These are phyloP conservation scores for Pseudococcus viburni DNA, from an alignment of 2,888 invertebrate genomes.

Conservation along the genomic window DNA sequence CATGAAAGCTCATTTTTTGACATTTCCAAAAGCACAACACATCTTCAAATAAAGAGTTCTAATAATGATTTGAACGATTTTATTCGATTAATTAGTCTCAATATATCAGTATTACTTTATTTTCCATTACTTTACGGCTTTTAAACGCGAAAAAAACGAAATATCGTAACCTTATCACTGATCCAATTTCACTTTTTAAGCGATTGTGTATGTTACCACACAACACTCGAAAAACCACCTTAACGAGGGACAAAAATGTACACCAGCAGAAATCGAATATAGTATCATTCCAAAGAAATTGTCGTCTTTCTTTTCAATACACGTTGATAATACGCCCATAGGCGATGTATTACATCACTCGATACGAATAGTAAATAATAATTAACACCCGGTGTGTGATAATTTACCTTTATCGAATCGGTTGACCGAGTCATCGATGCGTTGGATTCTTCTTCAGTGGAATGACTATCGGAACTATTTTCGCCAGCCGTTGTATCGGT, in stretches of 20 bases:
- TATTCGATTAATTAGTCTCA: too few species aligned
- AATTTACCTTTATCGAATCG: constrained; percentile 1
- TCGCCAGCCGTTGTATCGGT: neutral
- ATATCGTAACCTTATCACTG: too few species aligned
- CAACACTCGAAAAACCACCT: too few species aligned
- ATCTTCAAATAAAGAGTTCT: too few species aligned
- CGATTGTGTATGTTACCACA: too few species aligned
- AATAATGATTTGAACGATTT: too few species aligned
- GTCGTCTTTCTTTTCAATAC: neutral
- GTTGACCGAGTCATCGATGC: neutral
- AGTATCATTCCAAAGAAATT: neutral
- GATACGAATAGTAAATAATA: neutral
- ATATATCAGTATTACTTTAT: too few species aligned
- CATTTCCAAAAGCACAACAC: too few species aligned
- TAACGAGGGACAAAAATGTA: neutral
- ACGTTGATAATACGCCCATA: neutral
- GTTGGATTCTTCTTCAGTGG: neutral
- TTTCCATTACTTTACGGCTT: too few species aligned
- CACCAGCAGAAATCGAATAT: neutral
- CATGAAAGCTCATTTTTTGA: too few species aligned
- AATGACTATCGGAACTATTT: neutral
- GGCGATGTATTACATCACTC: neutral
- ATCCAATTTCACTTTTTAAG: too few species aligned
- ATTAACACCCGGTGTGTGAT: neutral
- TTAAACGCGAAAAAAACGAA: too few species aligned